Evolutionary conservation across 2,888 invertebrate species (phyloP).

Genomic region (Nomada fucata): DNA sequence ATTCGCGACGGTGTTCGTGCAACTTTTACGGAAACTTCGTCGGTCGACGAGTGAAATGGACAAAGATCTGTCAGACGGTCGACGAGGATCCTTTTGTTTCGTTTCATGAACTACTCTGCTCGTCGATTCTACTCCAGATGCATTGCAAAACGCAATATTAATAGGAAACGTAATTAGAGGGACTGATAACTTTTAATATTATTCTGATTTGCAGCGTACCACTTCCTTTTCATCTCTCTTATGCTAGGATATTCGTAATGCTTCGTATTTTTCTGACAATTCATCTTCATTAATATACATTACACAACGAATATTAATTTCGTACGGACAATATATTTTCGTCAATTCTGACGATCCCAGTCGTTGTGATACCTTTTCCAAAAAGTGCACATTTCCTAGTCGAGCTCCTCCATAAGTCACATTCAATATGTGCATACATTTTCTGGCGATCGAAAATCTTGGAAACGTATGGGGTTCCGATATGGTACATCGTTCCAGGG

Average conservation of each 20-base stretch:
- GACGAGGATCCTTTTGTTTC: not conserved
- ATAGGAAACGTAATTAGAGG: not conserved
- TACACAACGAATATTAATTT: not conserved
- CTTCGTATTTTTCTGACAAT: too few species aligned
- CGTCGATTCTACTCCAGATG: not conserved
- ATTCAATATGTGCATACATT: not conserved
- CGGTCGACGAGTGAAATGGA: conserved; percentile 29
- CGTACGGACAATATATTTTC: too few species aligned
- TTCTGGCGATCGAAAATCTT: not conserved
- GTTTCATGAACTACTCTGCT: not conserved
- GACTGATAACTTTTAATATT: not conserved
- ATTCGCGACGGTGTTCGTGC: conserved; percentile 20
- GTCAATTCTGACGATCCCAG: not conserved
- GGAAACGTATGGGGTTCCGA: not conserved
- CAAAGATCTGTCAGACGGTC: conserved; percentile 33
- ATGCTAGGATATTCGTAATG: not conserved
- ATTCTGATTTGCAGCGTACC: too few species aligned
- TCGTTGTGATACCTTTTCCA: not conserved
- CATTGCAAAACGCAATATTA: not conserved
- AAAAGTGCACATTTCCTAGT: not conserved
- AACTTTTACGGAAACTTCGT: conserved; percentile 11
- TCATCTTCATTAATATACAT: not conserved
- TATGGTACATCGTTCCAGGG: not conserved
- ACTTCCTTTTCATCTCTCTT: too few species aligned
- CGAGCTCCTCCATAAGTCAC: conserved; percentile 10